A percentile compares a stretch with the other conserved stretches of the same genome.
Conservation (phyloP, 2,797 vertebrate genomes). For the Phalloptychus januarius region DNA sequence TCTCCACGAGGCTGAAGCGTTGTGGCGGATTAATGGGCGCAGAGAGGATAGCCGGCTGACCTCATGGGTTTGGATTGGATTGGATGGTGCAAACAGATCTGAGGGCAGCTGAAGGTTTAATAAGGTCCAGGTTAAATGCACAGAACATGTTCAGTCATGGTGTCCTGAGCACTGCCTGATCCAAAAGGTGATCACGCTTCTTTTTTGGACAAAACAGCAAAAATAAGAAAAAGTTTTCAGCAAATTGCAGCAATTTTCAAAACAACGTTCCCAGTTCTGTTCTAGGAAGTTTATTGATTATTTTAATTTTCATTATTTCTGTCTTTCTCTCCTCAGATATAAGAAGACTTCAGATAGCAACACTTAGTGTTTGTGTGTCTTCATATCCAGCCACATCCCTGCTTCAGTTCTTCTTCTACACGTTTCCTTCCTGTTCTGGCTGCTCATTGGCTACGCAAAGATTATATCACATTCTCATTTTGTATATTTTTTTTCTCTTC, state of each 20-base stretch:
- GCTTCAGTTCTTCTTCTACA: constrained; percentile 65
- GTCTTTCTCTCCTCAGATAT: constrained; percentile 35
- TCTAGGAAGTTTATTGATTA: background rate
- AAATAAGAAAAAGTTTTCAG: background rate
- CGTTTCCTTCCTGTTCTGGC: constrained; percentile 56
- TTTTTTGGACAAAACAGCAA: background rate
- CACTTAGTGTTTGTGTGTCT: constrained; percentile 48
- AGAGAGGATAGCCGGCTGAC: constrained; percentile 13
- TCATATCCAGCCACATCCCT: constrained; percentile 24
- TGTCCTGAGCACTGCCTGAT: background rate
- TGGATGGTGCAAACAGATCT: background rate
- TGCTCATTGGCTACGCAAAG: constrained; percentile 44
- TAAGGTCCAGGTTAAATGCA: constrained; percentile 13
- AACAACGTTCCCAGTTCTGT: background rate
- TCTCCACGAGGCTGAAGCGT: constrained; percentile 38
- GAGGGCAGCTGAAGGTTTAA: background rate
- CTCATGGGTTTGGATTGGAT: background rate
- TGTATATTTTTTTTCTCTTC: constrained; percentile 72
- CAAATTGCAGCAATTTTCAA: background rate
- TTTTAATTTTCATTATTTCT: fast-evolving
- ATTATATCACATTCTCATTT: constrained; percentile 74
- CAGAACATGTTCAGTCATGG: constrained; percentile 1
- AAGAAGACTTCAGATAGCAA: constrained; percentile 48
- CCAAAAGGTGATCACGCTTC: background rate
- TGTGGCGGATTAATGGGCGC: constrained; percentile 32